phyloP scores from a whole-genome alignment of 2,888 invertebrate genomes.

The Acleris cristana region DNA sequence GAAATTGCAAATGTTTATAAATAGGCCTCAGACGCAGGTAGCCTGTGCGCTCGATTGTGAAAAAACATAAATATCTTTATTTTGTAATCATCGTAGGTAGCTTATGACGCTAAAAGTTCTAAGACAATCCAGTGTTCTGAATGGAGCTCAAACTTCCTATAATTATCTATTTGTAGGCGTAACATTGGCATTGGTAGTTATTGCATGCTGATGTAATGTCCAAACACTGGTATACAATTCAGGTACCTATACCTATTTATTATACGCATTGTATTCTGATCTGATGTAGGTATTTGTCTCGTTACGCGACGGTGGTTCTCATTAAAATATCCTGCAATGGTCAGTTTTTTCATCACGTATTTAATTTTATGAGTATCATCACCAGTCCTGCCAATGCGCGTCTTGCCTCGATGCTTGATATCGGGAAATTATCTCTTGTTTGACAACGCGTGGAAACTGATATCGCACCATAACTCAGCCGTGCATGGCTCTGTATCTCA shows the following conservation, averaged over 20 bases:
- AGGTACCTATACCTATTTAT: slow-evolving; percentile 8
- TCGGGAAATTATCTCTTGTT: slow-evolving; percentile 11
- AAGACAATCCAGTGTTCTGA: slow-evolving; percentile 46
- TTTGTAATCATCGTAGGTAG: slow-evolving; percentile 15
- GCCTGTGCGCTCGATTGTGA: no score
- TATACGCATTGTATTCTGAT: slow-evolving; percentile 64
- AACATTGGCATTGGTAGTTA: slow-evolving; percentile 74
- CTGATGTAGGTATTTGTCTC: slow-evolving; percentile 54
- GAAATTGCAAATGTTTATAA: no score
- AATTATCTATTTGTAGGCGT: slow-evolving; percentile 54
- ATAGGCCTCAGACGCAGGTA: no score
- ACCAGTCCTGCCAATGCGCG: neutral
- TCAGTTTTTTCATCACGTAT: neutral
- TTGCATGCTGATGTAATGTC: slow-evolving; percentile 68
- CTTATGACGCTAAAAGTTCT: neutral
- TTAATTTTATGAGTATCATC: neutral
- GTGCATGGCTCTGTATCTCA: slow-evolving; percentile 46
- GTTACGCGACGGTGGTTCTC: slow-evolving; percentile 64
- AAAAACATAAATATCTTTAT: no score
- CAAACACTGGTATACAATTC: slow-evolving; percentile 48
- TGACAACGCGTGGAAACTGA: slow-evolving; percentile 13
- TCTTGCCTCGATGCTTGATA: neutral
- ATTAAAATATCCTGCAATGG: slow-evolving; percentile 46
- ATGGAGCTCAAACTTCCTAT: slow-evolving; percentile 48
- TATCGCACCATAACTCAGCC: slow-evolving; percentile 3